phyloP scores from a whole-genome alignment of 1,140 invertebrate genomes.

The Neoseiulus cucumeris region DNA sequence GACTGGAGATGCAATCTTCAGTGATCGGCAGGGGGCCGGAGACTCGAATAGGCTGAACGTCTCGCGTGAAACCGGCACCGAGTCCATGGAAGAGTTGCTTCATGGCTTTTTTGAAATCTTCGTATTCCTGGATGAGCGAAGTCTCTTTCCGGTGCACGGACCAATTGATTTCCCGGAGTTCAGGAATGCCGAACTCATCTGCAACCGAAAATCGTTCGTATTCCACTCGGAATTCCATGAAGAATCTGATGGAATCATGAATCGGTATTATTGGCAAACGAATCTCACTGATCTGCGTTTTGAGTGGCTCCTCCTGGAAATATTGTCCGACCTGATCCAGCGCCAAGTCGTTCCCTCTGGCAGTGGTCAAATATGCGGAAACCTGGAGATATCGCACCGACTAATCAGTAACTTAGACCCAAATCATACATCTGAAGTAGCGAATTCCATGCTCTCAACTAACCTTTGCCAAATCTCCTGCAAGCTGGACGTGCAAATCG shows the following conservation, averaged over 20 bases:
- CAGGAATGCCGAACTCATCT: conserved; percentile 6
- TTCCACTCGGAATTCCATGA: conserved; percentile 25
- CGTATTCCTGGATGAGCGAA: conserved; percentile 61
- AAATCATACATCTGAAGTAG: conserved; percentile 28
- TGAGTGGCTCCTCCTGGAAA: conserved; percentile 44
- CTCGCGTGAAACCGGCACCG: not conserved
- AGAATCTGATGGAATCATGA: conserved; percentile 38
- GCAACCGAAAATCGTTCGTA: not conserved
- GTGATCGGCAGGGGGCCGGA: not conserved
- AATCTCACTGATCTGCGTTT: conserved; percentile 30
- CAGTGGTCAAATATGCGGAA: conserved; percentile 12
- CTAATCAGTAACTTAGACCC: conserved; percentile 15
- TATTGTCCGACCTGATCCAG: conserved; percentile 78
- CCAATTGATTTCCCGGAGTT: not conserved
- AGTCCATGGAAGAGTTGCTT: conserved; percentile 41
- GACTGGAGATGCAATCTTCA: not conserved
- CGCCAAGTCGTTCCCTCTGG: conserved; percentile 36
- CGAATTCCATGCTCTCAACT: not conserved
- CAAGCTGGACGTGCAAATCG: conserved; percentile 42
- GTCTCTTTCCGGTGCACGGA: conserved; percentile 29
- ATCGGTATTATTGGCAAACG: conserved; percentile 30
- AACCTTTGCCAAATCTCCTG: not conserved
- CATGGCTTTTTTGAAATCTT: conserved; percentile 43
- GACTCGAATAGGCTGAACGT: not conserved
- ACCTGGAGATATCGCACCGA: not conserved